Percentiles rank a stretch among this genome's conserved stretches.
Evolutionary conservation across 2,888 invertebrate species (phyloP).

Genomic region (Deladenus siricidicola): DNA sequence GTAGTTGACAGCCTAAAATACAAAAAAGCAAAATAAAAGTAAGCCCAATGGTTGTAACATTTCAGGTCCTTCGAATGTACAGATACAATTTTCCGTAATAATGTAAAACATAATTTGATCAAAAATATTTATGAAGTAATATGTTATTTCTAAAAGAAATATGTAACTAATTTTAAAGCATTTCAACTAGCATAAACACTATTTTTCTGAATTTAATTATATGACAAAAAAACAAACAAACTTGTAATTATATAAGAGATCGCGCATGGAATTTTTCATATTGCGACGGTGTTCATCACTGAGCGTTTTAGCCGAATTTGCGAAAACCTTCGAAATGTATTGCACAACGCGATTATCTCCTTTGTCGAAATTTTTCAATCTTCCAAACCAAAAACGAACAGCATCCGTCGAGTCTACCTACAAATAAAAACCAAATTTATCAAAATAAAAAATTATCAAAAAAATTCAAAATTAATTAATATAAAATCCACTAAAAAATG

Average conservation of each 20-base stretch:
- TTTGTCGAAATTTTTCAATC: conserved; percentile 5
- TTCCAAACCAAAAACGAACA: conserved; percentile 12
- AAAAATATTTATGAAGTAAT: too few species aligned
- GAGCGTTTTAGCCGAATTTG: conserved; percentile 21
- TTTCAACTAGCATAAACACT: too few species aligned
- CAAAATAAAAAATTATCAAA: neutral
- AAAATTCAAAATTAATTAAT: neutral
- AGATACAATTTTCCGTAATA: too few species aligned
- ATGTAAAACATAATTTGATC: too few species aligned
- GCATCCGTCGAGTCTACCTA: conserved; percentile 15
- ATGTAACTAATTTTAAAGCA: too few species aligned
- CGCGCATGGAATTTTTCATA: conserved; percentile 16
- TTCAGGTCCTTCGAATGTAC: too few species aligned
- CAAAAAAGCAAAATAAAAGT: neutral
- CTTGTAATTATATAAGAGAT: conserved; percentile 11
- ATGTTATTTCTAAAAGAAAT: too few species aligned
- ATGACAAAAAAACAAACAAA: neutral
- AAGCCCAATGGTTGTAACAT: neutral
- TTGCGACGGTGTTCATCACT: conserved; percentile 11
- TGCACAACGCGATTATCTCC: conserved; percentile 14
- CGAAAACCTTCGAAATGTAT: conserved; percentile 32
- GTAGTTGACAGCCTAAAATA: conserved; percentile 2
- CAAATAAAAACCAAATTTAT: neutral
- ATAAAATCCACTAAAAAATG: too few species aligned
- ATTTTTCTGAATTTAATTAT: too few species aligned